These are phyloP conservation scores for Pterois miles DNA, from an alignment of 2,797 vertebrate genomes.

Conservation along the genomic window DNA sequence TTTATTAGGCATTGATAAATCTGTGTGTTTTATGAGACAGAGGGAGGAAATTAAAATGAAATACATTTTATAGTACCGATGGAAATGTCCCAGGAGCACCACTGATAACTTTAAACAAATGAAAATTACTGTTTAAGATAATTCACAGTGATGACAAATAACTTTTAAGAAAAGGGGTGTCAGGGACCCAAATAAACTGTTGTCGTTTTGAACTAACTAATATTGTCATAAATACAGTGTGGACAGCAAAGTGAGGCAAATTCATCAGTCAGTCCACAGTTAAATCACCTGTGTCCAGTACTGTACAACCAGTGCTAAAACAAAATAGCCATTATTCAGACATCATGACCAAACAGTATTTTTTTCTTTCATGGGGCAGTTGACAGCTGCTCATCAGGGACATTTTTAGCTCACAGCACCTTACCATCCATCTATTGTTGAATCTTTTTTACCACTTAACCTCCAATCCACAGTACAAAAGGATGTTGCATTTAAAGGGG, in stretches of 20 bases:
- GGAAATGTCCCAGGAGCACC: neutral
- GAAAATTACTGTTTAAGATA: neutral
- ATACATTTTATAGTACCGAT: neutral
- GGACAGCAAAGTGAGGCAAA: neutral
- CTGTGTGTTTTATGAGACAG: neutral
- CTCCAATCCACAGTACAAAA: too few species aligned
- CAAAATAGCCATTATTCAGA: neutral
- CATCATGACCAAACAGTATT: neutral
- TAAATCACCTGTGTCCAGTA: neutral
- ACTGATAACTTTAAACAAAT: neutral
- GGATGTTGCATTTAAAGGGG: too few species aligned
- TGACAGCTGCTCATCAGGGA: neutral
- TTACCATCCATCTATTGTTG: neutral
- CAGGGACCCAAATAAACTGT: neutral
- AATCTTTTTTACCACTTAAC: neutral
- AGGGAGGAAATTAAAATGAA: neutral
- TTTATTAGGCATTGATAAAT: conserved; percentile 27
- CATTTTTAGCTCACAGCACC: neutral
- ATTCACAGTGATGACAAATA: neutral
- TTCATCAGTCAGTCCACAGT: neutral
- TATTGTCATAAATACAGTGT: neutral
- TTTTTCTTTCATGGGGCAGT: neutral
- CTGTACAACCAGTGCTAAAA: neutral
- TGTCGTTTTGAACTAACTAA: neutral
- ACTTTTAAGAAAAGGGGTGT: neutral